Evolutionary conservation across 2,888 invertebrate species (phyloP).

Genomic region (Eupithecia abbreviata): DNA sequence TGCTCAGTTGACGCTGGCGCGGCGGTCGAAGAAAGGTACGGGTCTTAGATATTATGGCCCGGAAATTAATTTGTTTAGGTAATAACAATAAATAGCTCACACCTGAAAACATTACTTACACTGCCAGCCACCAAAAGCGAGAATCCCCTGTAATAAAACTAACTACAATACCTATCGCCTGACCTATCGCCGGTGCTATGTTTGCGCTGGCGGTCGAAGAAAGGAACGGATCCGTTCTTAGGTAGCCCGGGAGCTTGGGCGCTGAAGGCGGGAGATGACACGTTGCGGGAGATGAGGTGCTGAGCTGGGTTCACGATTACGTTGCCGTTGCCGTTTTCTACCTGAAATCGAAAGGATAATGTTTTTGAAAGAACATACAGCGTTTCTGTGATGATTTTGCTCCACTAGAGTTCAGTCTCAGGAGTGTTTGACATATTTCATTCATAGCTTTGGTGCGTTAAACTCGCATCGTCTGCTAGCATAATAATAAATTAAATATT

Average conservation of each 20-base stretch:
- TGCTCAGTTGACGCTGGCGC: conserved; percentile 93
- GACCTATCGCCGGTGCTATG: conserved; percentile 91
- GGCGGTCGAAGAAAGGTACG: conserved; percentile 94
- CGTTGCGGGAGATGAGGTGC: conserved; percentile 89
- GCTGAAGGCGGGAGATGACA: conserved; percentile 93
- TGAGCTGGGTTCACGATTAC: conserved; percentile 52
- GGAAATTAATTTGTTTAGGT: conserved; percentile 71
- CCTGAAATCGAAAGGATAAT: conserved; percentile 15
- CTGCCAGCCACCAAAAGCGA: conserved; percentile 2
- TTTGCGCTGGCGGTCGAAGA: conserved; percentile 93
- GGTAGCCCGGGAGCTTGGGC: conserved; percentile 88
- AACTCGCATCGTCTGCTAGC: too few species aligned
- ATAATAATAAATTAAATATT: too few species aligned
- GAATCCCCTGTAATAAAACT: conserved; percentile 10
- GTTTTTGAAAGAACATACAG: background rate
- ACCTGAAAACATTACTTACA: background rate
- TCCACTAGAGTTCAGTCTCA: too few species aligned
- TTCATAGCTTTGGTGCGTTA: too few species aligned
- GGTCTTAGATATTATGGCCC: conserved; percentile 91
- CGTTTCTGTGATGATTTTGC: background rate
- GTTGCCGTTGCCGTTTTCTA: conserved; percentile 66
- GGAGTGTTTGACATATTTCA: too few species aligned
- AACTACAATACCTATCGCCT: conserved; percentile 61
- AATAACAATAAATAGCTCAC: background rate
- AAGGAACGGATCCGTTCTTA: conserved; percentile 95